Base-by-base conservation (phyloP, 2,113 vertebrate genomes). In the Baryphthengus martii region DNA sequence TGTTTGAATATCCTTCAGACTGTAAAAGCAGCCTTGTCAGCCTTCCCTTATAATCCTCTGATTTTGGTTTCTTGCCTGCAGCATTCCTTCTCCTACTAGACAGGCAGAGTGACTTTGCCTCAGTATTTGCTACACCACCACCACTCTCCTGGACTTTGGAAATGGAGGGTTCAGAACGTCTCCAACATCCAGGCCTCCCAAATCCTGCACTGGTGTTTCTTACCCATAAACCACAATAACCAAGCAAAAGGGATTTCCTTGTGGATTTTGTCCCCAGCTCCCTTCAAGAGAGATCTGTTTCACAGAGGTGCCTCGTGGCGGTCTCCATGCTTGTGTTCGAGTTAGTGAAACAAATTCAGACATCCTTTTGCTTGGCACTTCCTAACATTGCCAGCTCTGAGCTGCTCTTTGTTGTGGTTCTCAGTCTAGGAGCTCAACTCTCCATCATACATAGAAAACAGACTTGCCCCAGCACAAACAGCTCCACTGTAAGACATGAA, bases 191-290 rank as follows among this genome's bases (percentile, higher is more conserved):
- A 80, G 10, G 1, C 20, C 44, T 88, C 15, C 37, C 20, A 13
- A 5, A 5, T 70, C n/a, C 13, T 61, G 9, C 1, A 5, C 3
- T 67, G 8, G 1, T 49, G 3, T 35, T 92, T 73, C 42, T 66
- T 74, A 12, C 13, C 7, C 37, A 20, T 65, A 70, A 89, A 4
- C 7, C 4, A 12, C 19, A 44, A 18, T 0, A 1, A 44, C 0
- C 9, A 26, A 89, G 37, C 4, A 73, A 53, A 85, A 86, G 6
- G 10, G 1, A 0, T 59, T 82, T 76, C 15, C 26, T 61, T 52
- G 24, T 58, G 37, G 70, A 44, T 92, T 92, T 79, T 84, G 33
- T 53, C 9, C 26, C 11, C 16, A 47, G 5, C 2, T 70, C 11
- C 53, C 31, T 70, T 31, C 73, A 11, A 70, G 28, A 62, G 37